Base-by-base conservation (phyloP, 2,113 vertebrate genomes). In the Stercorarius parasiticus region DNA sequence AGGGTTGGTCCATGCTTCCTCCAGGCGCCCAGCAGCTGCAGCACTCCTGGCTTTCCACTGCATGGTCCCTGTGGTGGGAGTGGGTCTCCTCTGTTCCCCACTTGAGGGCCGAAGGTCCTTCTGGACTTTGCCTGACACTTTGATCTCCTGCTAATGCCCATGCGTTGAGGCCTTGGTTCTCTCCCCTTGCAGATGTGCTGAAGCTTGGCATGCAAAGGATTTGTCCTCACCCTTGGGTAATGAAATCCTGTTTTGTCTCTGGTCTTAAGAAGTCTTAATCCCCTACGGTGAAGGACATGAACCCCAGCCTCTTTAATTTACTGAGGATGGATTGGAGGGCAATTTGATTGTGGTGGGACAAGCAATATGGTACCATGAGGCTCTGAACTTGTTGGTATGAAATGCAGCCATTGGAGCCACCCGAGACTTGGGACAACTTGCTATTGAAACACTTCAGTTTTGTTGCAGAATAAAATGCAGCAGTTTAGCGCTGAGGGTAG, bases 1-100 rank as follows among this genome's bases (percentile, higher is more conserved):
- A 11, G 29, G 29, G 21, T 5, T 29, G n/a, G 43, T 34, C 30
- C 30, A 6, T 4, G 19, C 27, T 38, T 49, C 42, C 34, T 69
- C 74, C 40, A 36, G 64, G 20, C 3, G 4, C 34, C 50, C 5
- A 9, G 61, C 21, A 23, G 38, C 30, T 27, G 40, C 15, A 38
- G 79, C 21, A 8, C 1, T 9, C 29, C n/a, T 1, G 6, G 29
- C 53, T 49, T 40, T 18, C 45, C 55, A n/a, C 3, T 8, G 45
- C 4, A 2, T 2, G 3, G n/a, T 25, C 5, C 5, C 29, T 30
- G 32, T 20, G 42, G 50, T 22, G n/a, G 42, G 18, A 49, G 4
- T 11, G 3, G 34, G 32, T 47, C 49, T 34, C 27, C 59, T 56
- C 17, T 22, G n/a, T 29, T 61, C 22, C 30, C 19, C 3, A 27